Base-by-base conservation (phyloP, 2,888 invertebrate genomes). In the Molorchus minor region DNA sequence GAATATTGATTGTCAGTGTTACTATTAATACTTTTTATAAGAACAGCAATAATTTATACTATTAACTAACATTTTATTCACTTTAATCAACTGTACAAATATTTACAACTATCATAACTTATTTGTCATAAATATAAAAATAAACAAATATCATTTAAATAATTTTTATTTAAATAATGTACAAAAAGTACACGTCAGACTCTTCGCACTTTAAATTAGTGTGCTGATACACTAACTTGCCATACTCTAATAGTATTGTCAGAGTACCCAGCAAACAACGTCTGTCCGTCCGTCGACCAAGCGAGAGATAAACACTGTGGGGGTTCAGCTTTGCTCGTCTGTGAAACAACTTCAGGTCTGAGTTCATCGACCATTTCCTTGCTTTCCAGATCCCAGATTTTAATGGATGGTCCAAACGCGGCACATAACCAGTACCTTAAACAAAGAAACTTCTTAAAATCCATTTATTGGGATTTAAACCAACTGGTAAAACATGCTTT, bases 311-410 rank as follows among this genome's bases (percentile, higher is more conserved):
- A 87, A 83, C 99, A 99, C 81, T 96, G 94, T 41, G 98, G 97
- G 70, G 94, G 94, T 76, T 94, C 94, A 46, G 93, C 89, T 82
- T 96, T 96, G 56, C 89, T 85, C 17, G 85, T 84, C 75, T 88
- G 86, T 56, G 88, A 85, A 63, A 96, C 91, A 71, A 98, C 93
- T 78, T 98, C 98, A n/a, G 97, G 96, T 77, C 92, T 90, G 69
- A 99, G 87, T 82, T 99, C 98, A 82, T 99, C 98, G 70, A 99
- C 98, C 88, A 98, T 95, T 81, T 96, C 95, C 87, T 99, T 99
- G 84, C 95, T 96, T 84, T 99, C 98, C 82, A 99, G 87, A 86
- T 99, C 98, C 98, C 98, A 99, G 80, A 99, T 98, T 84, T 97
- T 98, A 81, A 99, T 98, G 73, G 93, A 92, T 66, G 97, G 94